Evolutionary conservation across 92 coral and sea anemone species (phyloP).

Genomic region (Scolanthus callimorphus): DNA sequence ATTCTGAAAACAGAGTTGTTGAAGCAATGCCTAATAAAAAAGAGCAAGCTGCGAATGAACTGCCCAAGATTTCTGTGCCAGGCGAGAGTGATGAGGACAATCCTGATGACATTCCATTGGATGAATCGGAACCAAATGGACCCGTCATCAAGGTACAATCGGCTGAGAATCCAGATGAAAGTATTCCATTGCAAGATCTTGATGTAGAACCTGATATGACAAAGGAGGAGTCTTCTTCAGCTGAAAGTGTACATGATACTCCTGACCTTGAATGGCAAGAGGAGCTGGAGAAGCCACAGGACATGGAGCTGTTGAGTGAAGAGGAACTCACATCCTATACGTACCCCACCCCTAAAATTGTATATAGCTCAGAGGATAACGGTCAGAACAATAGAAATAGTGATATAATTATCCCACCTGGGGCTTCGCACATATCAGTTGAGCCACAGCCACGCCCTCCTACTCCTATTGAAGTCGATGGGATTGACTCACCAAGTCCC

Average conservation of each 20-base stretch:
- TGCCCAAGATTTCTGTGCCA: constrained; percentile 20
- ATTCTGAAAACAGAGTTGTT: constrained; percentile 80
- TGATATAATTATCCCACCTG: constrained; percentile 65
- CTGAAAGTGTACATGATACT: constrained; percentile 52
- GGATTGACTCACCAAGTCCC: constrained; percentile 61
- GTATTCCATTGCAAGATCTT: constrained; percentile 70
- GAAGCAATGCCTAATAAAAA: constrained; percentile 59
- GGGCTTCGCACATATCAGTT: constrained; percentile 54
- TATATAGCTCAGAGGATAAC: constrained; percentile 8
- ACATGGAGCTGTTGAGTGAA: constrained; percentile 5
- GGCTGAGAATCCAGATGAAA: constrained; percentile 34
- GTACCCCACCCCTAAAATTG: constrained; percentile 10
- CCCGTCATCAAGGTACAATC: constrained; percentile 41
- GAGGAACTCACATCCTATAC: constrained; percentile 12
- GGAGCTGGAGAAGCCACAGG: constrained; percentile 28
- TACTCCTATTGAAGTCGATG: constrained; percentile 83
- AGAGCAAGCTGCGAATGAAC: constrained; percentile 10
- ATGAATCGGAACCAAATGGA: constrained; percentile 26
- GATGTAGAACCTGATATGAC: constrained; percentile 88
- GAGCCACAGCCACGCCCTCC: constrained; percentile 84
- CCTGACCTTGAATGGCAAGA: constrained; percentile 87
- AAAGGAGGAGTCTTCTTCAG: constrained; percentile 81
- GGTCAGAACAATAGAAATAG: constrained; percentile 25
- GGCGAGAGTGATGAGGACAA: constrained; percentile 6
- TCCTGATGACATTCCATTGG: constrained; percentile 18